These are phyloP conservation scores for Melangyna quadrimaculata DNA, from an alignment of 2,888 invertebrate genomes.

Conservation along the genomic window DNA sequence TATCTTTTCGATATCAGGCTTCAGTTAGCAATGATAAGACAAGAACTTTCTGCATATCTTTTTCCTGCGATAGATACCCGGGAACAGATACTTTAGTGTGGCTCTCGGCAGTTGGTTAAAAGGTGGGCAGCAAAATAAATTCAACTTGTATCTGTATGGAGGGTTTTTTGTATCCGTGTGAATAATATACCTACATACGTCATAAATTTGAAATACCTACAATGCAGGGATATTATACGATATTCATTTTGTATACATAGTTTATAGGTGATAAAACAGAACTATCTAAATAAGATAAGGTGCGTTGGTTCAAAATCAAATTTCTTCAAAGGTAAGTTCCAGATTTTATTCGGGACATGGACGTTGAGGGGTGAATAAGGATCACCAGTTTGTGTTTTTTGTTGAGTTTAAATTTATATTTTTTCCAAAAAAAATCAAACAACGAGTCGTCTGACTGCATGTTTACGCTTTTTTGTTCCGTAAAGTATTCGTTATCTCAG, in stretches of 20 bases:
- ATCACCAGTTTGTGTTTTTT: constrained; percentile 22
- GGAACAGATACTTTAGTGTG: constrained; percentile 2
- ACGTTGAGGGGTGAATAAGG: constrained; percentile 11
- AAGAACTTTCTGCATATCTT: constrained; percentile 69
- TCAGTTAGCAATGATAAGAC: constrained; percentile 73
- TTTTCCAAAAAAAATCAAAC: constrained; percentile 37
- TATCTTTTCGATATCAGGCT: constrained; percentile 74
- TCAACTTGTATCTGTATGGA: constrained; percentile 17
- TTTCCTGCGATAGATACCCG: constrained; percentile 44
- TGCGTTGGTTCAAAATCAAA: constrained; percentile 16
- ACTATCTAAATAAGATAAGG: constrained; percentile 28
- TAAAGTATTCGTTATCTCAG: constrained; percentile 45
- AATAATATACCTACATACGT: constrained; percentile 31
- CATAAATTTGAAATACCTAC: constrained; percentile 43
- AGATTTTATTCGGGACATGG: neutral
- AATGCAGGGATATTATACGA: neutral
- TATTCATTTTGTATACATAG: constrained; percentile 8
- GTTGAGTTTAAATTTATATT: neutral
- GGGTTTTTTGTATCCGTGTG: constrained; percentile 28
- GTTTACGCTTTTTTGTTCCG: constrained; percentile 23
- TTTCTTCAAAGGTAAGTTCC: constrained; percentile 6
- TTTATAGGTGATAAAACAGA: constrained; percentile 16
- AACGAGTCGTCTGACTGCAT: constrained; percentile 10
- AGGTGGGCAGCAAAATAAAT: constrained; percentile 14
- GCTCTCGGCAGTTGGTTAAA: neutral